A percentile compares a stretch with the other conserved stretches of the same genome.
These are phyloP conservation scores for Sebastes taczanowskii DNA, from an alignment of 2,797 vertebrate species.

Conservation along the genomic window DNA sequence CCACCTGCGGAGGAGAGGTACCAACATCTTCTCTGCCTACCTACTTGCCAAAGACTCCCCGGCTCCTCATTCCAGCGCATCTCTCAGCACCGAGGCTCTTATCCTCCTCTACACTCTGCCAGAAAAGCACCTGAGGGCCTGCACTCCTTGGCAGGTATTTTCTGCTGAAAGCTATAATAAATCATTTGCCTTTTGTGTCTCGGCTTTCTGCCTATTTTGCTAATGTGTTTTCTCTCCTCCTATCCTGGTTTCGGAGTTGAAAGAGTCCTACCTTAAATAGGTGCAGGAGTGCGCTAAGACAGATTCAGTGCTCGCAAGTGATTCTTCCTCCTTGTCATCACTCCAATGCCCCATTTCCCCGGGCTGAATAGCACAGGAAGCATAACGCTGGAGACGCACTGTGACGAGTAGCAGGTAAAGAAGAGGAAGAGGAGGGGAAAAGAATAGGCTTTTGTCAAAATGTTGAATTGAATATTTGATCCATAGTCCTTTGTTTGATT, in stretches of 20 bases:
- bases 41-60: conserved; percentile 33
- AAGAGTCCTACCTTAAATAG: conserved; percentile 68
- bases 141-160: conserved; percentile 72
- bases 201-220: conserved; percentile 62
- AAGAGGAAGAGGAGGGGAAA: background rate
- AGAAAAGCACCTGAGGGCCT: conserved; percentile 74
- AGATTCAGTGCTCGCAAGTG: conserved; percentile 51
- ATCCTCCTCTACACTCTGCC: conserved; percentile 47
- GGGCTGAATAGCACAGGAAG: conserved; percentile 66
- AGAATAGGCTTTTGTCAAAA: conserved; percentile 30
- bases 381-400: conserved; percentile 26
- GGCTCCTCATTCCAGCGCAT: conserved; percentile 75
- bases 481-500: conserved; percentile 35
- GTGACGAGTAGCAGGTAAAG: conserved; percentile 49
- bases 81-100: conserved; percentile 75
- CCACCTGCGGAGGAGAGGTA: conserved; percentile 35
- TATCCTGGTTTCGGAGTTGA: conserved; percentile 59
- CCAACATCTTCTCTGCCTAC: conserved; percentile 42
- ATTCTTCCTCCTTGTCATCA: conserved; percentile 74
- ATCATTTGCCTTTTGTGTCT: conserved; percentile 81
- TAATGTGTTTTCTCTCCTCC: conserved; percentile 75
- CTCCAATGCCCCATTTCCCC: conserved; percentile 77
- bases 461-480: conserved; percentile 36
- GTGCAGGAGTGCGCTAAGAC: conserved; percentile 49
- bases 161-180: conserved; percentile 81